A percentile compares a stretch with the other conserved stretches of the same genome.
phyloP scores from a whole-genome alignment of 2,888 invertebrate species.

The Drosophila helvetica region DNA sequence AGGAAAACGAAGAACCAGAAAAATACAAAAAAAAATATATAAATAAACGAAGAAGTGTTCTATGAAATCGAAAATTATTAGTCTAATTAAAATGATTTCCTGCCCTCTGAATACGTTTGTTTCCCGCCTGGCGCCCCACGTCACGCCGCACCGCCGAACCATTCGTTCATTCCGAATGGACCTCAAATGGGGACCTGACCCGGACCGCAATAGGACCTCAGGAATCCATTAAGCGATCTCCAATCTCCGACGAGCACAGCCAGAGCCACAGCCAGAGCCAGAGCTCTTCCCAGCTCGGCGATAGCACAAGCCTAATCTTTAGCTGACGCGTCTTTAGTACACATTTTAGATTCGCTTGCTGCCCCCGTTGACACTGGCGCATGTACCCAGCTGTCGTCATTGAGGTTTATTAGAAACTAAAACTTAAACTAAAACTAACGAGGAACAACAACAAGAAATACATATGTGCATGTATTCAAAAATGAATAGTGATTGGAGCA shows the following conservation, averaged over 20 bases:
- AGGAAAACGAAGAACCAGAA: too few relatives aligned
- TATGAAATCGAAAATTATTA: slow-evolving; percentile 33
- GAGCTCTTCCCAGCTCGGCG: background rate
- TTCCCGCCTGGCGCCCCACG: too few relatives aligned
- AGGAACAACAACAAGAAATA: too few relatives aligned
- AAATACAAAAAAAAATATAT: too few relatives aligned
- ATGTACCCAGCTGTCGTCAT: background rate
- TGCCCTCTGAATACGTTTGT: slow-evolving; percentile 7
- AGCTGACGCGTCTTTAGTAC: too few relatives aligned
- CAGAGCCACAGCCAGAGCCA: too few relatives aligned
- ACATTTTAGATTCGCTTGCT: background rate
- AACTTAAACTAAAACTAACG: background rate
- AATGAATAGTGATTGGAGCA: too few relatives aligned
- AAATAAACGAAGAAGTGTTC: slow-evolving; percentile 15
- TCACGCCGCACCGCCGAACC: too few relatives aligned
- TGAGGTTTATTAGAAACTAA: background rate
- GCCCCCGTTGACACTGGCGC: background rate
- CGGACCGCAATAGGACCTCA: background rate
- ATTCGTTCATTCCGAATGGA: too few relatives aligned
- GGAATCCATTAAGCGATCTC: background rate
- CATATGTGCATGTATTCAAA: too few relatives aligned
- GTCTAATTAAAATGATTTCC: slow-evolving; percentile 55
- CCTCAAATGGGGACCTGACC: too few relatives aligned
- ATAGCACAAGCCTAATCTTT: background rate
- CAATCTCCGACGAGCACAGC: background rate